phyloP scores from a whole-genome alignment of 1,140 invertebrate species.

The Bombus difficillimus region DNA sequence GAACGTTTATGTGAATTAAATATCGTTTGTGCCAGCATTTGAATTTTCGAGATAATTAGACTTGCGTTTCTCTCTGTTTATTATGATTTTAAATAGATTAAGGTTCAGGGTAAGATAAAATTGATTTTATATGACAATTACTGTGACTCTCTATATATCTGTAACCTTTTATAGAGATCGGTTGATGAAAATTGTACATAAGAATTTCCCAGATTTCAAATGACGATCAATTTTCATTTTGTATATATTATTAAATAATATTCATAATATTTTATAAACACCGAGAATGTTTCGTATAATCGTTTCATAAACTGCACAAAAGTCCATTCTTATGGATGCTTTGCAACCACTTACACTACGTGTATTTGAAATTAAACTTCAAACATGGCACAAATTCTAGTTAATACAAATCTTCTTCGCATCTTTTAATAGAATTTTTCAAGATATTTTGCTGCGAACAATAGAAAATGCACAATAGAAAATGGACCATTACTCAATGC shows the following conservation, averaged over 20 bases:
- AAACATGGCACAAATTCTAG: neutral
- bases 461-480: neutral
- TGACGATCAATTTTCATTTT: too few relatives aligned
- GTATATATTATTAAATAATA: too few relatives aligned
- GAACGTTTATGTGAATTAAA: neutral
- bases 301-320: neutral
- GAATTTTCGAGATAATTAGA: neutral
- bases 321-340: neutral
- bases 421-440: neutral
- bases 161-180: too few relatives aligned
- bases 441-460: neutral
- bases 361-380: neutral
- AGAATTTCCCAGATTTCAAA: too few relatives aligned
- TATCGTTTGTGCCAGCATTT: neutral
- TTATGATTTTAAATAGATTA: neutral
- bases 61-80: neutral
- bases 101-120: neutral
- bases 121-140: neutral
- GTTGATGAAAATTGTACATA: too few relatives aligned
- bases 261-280: too few relatives aligned
- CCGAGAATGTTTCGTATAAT: too few relatives aligned
- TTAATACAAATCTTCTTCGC: neutral
- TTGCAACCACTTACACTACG: too few relatives aligned
- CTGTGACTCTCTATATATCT: neutral
- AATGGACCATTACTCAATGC: neutral